Conservation (phyloP, 1,140 invertebrate species). For the Aethina tumida region DNA sequence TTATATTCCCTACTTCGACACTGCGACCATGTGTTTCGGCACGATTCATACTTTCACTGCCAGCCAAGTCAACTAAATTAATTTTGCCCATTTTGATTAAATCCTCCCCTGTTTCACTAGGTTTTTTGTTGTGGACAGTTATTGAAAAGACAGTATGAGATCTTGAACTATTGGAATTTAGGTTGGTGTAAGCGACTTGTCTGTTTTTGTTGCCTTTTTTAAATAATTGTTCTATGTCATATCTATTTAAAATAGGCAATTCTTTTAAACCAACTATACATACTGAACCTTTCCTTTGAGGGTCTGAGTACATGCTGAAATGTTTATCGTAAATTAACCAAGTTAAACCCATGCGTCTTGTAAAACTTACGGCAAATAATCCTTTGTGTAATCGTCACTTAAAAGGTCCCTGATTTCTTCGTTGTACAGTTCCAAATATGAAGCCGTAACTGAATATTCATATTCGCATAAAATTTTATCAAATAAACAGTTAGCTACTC, state of each 20-base stretch:
- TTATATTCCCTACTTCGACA: slow-evolving; percentile 94
- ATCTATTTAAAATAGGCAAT: slow-evolving; percentile 79
- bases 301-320: slow-evolving; percentile 67
- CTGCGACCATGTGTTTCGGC: slow-evolving; percentile 76
- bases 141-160: slow-evolving; percentile 96
- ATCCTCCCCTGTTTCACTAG: slow-evolving; percentile 80
- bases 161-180: slow-evolving; percentile 91
- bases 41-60: slow-evolving; percentile 97
- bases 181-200: slow-evolving; percentile 84
- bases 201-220: slow-evolving; percentile 79
- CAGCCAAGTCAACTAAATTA: slow-evolving; percentile 93
- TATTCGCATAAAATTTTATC: slow-evolving; percentile 65
- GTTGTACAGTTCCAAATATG: slow-evolving; percentile 94
- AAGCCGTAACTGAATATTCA: slow-evolving; percentile 85
- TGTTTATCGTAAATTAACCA: not conserved
- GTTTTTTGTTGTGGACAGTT: slow-evolving; percentile 88
- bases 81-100: slow-evolving; percentile 92
- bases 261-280: slow-evolving; percentile 91
- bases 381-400: slow-evolving; percentile 49
- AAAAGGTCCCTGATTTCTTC: slow-evolving; percentile 94
- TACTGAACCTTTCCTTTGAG: slow-evolving; percentile 84
- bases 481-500: slow-evolving; percentile 73
- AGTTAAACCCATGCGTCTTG: slow-evolving; percentile 1
- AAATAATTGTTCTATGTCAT: slow-evolving; percentile 83
- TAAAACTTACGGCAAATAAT: not conserved